Evolutionary conservation across 1,140 invertebrate genomes (phyloP), one percentile per base, ranked within the genome.

Genomic region (Drosophila sucinea): DNA sequence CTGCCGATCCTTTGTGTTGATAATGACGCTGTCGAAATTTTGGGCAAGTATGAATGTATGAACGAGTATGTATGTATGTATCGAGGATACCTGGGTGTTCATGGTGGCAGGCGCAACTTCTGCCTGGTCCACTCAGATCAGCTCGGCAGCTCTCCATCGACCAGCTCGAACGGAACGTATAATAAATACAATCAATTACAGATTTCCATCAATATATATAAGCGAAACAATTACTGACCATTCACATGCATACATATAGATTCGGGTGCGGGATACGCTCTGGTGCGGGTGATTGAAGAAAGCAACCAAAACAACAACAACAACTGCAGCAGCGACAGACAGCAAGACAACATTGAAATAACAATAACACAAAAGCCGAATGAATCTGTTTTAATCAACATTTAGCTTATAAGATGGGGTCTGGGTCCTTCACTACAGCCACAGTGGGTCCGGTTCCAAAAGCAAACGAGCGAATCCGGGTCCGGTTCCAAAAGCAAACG

Each of bases 341-440:
- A 44, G 41, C 44, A 8, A 47, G 44, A 47, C 44, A 33, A 38
- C 32, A 58, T 58, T 58, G 56, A 58, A 58, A 58, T 58, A 58
- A 58, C 56, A 58, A 58, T 38, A 33, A 35, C 56, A 58, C 56
- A 58, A 58, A 58, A 58, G 56, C 56, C 30, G 56, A 58, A 58
- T 58, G 32, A 58, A 58, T 58, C 56, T 58, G 56, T 58, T 58
- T 58, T 58, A 58, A 58, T 58, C 56, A 58, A 58, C 32, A 58
- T 58, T 58, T 35, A 58, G 17, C 56, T 35, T 35, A 58, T 33
- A 35, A 35, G 56, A 35, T 35, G 56, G 32, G 56, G 32, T 58
- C 23, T 10, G 56, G 56, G 23, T 51, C 56, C 56, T 35, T 35
- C 17, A 35, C 1, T 3, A 8, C 56, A 35, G 0, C 8, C 7